phyloP scores from a whole-genome alignment of 2,888 invertebrate genomes.

The Cybosia mesomella region DNA sequence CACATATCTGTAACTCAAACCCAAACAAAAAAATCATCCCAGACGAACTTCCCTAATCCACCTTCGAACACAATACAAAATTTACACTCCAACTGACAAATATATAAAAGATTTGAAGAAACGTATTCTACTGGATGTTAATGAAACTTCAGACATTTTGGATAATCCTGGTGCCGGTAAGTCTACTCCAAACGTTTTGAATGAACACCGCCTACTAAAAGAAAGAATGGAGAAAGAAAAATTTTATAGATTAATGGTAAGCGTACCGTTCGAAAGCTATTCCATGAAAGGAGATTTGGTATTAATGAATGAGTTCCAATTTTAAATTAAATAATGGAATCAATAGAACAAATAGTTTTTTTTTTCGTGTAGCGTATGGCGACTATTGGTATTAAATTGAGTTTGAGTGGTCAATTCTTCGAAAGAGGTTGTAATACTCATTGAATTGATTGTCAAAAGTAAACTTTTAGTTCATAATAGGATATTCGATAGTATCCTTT shows the following conservation, averaged over 20 bases:
- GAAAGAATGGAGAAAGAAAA: neutral
- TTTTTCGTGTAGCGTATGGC: slow-evolving; percentile 15
- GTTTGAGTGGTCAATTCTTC: slow-evolving; percentile 14
- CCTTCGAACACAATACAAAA: slow-evolving; percentile 65
- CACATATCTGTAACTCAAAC: slow-evolving; percentile 57
- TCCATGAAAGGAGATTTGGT: slow-evolving; percentile 51
- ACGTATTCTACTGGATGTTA: slow-evolving; percentile 61
- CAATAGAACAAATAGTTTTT: slow-evolving; percentile 18
- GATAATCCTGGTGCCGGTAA: slow-evolving; percentile 73
- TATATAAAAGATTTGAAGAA: slow-evolving; percentile 50
- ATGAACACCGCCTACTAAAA: slow-evolving; percentile 35
- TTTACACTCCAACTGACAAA: slow-evolving; percentile 75
- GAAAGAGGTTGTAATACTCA: slow-evolving; percentile 18
- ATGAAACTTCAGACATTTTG: slow-evolving; percentile 68
- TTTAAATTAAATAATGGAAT: slow-evolving; percentile 26
- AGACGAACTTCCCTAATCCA: slow-evolving; percentile 66
- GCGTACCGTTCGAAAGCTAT: slow-evolving; percentile 51
- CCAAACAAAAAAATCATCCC: slow-evolving; percentile 41
- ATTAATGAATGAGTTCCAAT: slow-evolving; percentile 48
- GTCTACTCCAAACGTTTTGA: slow-evolving; percentile 60
- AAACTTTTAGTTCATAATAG: neutral
- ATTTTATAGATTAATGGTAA: slow-evolving; percentile 40
- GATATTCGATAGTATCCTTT: neutral
- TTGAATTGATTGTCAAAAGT: neutral
- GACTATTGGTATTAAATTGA: slow-evolving; percentile 25